A percentile compares a stretch with the other conserved stretches of the same genome.
Conservation (phyloP, 2,113 vertebrate species). For the Opisthocomus hoazin region DNA sequence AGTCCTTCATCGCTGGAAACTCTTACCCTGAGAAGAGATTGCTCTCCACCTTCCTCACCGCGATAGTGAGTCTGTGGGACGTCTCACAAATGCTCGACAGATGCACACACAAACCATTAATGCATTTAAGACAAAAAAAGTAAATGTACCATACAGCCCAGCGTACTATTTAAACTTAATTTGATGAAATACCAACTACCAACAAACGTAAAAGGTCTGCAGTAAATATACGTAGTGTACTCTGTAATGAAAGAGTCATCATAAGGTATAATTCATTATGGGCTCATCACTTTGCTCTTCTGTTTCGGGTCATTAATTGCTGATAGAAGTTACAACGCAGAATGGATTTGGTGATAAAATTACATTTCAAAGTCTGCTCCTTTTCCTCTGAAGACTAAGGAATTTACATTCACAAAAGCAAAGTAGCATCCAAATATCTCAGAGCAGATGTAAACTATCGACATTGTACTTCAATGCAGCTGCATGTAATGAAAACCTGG, state of each 20-base stretch:
- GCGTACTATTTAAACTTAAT: neutral
- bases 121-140: neutral
- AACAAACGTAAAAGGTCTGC: neutral
- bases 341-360: neutral
- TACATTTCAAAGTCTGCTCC: neutral
- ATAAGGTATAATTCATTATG: neutral
- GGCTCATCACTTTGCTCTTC: neutral
- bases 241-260: neutral
- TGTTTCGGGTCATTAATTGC: neutral
- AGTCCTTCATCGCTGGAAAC: neutral
- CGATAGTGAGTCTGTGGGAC: fast-evolving
- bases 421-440: neutral
- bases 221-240: neutral
- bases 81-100: neutral
- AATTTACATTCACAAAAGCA: neutral
- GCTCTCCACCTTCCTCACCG: neutral
- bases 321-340: neutral
- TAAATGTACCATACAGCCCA: neutral
- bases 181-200: neutral
- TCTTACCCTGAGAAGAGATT: neutral
- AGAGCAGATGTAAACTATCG: neutral
- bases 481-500: neutral
- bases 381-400: neutral
- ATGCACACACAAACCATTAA: neutral
- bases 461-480: neutral